phyloP scores from a whole-genome alignment of 2,888 invertebrate genomes.

The Microchrysa polita region DNA sequence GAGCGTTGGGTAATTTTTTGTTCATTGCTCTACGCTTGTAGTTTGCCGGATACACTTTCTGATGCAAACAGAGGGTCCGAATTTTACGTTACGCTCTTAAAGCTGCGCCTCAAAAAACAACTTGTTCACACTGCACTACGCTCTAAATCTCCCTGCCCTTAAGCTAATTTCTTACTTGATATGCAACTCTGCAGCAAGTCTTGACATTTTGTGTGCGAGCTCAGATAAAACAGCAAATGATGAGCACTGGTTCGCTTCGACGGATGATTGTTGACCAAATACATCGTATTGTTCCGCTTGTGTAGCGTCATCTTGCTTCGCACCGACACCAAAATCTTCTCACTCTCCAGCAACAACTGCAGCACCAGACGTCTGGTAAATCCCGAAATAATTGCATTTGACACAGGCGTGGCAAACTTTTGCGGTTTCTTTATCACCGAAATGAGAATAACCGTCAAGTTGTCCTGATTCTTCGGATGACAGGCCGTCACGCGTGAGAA shows the following conservation, averaged over 20 bases:
- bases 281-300: slow-evolving; percentile 57
- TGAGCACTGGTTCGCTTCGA: slow-evolving; percentile 78
- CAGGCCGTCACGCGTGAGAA: slow-evolving; percentile 85
- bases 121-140: too few relatives aligned
- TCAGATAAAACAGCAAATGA: slow-evolving; percentile 77
- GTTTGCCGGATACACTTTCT: too few relatives aligned
- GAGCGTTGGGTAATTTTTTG: too few relatives aligned
- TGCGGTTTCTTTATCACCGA: slow-evolving; percentile 58
- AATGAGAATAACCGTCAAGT: slow-evolving; percentile 79
- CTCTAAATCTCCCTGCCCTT: slow-evolving; percentile 8
- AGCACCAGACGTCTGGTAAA: slow-evolving; percentile 87
- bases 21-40: too few relatives aligned
- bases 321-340: slow-evolving; percentile 82
- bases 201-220: slow-evolving; percentile 78
- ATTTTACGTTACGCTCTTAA: too few relatives aligned
- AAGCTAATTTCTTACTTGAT: slow-evolving; percentile 64
- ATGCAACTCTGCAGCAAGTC: slow-evolving; percentile 76
- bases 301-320: slow-evolving; percentile 63
- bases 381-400: slow-evolving; percentile 72
- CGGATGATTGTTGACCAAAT: slow-evolving; percentile 68
- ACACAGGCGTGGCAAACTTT: slow-evolving; percentile 52
- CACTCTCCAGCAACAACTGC: slow-evolving; percentile 86
- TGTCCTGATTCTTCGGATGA: slow-evolving; percentile 84
- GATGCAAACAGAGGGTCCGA: too few relatives aligned
- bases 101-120: too few relatives aligned